Evolutionary conservation across 2,113 vertebrate genomes (phyloP), one percentile per base, ranked within the genome.

Genomic region (Aspidoscelis tigris): DNA sequence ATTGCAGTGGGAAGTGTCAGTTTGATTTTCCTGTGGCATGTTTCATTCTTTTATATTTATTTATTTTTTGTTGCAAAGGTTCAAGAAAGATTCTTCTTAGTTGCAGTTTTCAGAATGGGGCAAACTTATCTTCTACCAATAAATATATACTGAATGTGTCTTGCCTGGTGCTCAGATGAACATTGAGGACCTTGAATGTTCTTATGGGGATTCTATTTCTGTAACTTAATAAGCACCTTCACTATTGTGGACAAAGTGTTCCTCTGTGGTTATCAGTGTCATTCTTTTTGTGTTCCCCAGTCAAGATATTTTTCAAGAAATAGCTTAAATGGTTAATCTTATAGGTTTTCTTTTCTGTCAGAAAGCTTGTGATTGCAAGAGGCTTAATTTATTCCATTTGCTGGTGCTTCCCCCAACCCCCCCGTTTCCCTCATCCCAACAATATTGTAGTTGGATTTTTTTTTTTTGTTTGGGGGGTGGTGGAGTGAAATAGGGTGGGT

Each of bases 1-100:
- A 61, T 82, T 92, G 86, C 87, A 3, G 86, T 93, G 90, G 86
- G 91, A 92, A 88, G 84, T 90, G 90, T 90, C 89, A 55, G 53
- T 92, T 89, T 88, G 90, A 90, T 94, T 91, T 94, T 93, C 92
- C 89, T 20, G 71, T 88, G 84, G 87, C 80, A 81, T 89, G 82
- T 90, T 93, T 93, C 92, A 93, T 93, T 90, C 78, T 44, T 58
- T 81, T 73, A 86, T 93, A 88, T 94, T 90, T 93, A 92, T 91
- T 89, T 90, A 93, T 91, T 58, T 16, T 16, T 61, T 50, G 3
- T 41, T 91, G 69, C 69, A 70, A 70, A 14, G 69, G 69, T 84
- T 91, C 92, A n/a, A 22, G 66, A 90, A 89, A 84, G 88, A 90
- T 89, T 80, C 68, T 90, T 88, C 41, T 85, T 55, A 41, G 26